These are phyloP conservation scores for Mustelus asterias DNA, from an alignment of 2,113 vertebrate genomes.

Conservation along the genomic window DNA sequence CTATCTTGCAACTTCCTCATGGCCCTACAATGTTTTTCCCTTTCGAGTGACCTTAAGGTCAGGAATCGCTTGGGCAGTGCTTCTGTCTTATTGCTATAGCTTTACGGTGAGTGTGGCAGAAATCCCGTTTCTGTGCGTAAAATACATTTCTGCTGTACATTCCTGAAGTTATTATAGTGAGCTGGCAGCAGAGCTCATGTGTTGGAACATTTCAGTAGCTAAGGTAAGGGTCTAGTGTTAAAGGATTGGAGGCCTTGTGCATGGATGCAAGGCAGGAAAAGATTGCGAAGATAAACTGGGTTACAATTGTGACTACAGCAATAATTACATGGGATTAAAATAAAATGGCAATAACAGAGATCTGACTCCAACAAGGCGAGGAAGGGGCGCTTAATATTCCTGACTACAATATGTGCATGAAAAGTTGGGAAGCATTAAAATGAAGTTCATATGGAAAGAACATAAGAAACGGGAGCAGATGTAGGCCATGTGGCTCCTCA, in stretches of 20 bases:
- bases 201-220: not conserved
- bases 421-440: not conserved
- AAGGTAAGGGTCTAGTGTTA: not conserved
- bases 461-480: not conserved
- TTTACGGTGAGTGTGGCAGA: not conserved
- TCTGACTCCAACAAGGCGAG: not conserved
- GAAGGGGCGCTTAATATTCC: not conserved
- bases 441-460: not conserved
- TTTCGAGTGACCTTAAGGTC: not conserved
- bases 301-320: no score
- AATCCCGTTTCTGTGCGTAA: not conserved
- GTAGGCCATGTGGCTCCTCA: not conserved
- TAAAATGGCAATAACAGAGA: not conserved
- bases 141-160: not conserved
- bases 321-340: not conserved
- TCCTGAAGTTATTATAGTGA: not conserved
- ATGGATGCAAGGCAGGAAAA: not conserved
- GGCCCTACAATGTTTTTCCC: not conserved
- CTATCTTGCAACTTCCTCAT: not conserved
- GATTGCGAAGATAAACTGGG: not conserved
- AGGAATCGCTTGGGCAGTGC: no score
- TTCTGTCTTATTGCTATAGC: not conserved
- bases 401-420: not conserved
- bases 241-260: not conserved
- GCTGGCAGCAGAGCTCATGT: not conserved